Evolutionary conservation across 2,113 vertebrate genomes (phyloP).

Genomic region (Ophthalmolycus amberensis): DNA sequence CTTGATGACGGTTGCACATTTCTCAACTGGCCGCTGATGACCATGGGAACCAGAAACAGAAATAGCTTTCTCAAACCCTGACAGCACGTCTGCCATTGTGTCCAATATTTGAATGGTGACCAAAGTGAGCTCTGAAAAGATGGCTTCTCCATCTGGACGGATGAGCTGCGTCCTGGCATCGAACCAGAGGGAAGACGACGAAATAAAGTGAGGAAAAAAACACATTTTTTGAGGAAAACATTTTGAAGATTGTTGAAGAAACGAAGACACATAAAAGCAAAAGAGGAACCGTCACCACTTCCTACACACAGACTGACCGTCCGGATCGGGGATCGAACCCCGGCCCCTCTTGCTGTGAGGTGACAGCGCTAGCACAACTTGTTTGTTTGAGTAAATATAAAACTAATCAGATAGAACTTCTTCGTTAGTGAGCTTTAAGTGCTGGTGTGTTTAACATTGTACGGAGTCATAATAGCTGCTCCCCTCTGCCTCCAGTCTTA

Average conservation of each 20-base stretch:
- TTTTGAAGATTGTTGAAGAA: background rate
- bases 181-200: background rate
- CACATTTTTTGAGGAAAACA: background rate
- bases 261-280: background rate
- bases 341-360: no score
- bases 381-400: no score
- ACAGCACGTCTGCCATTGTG: constrained; percentile 19
- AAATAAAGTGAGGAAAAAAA: background rate
- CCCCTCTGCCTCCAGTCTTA: no score
- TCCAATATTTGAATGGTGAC: constrained; percentile 14
- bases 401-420: no score
- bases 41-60: background rate
- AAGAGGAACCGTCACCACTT: background rate
- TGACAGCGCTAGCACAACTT: no score
- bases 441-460: no score
- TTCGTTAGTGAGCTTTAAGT: no score
- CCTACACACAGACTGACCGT: background rate
- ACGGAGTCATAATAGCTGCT: no score
- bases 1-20: background rate
- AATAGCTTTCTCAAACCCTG: background rate
- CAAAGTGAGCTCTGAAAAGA: constrained; percentile 11
- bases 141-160: constrained; percentile 17
- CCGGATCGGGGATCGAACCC: no score
- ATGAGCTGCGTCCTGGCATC: background rate
- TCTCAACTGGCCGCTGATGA: background rate